Percentiles rank a stretch among this genome's conserved stretches.
These are phyloP conservation scores for Melanostoma scalare DNA, from an alignment of 2,888 invertebrate species.

Conservation along the genomic window DNA sequence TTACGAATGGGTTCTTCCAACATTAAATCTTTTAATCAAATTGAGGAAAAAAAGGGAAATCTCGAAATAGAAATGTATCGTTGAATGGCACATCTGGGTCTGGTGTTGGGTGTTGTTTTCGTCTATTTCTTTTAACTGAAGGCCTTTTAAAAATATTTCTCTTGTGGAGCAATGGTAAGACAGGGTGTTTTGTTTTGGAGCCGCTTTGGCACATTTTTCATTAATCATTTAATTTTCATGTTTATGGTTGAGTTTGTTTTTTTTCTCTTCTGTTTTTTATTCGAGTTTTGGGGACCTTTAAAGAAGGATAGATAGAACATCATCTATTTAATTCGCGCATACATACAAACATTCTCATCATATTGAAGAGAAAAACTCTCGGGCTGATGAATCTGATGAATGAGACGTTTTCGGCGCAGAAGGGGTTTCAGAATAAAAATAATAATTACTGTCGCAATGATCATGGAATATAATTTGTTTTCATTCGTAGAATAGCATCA, in stretches of 20 bases:
- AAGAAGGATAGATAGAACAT: slow-evolving; percentile 43
- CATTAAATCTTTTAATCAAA: slow-evolving; percentile 67
- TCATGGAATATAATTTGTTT: slow-evolving; percentile 42
- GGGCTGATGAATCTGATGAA: not conserved
- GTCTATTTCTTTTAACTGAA: slow-evolving; percentile 2
- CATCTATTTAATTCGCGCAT: slow-evolving; percentile 52
- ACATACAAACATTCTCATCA: slow-evolving; percentile 16
- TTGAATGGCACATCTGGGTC: slow-evolving; percentile 17
- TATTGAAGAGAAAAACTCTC: too few species aligned
- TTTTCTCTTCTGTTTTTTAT: slow-evolving; percentile 25
- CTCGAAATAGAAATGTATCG: slow-evolving; percentile 3
- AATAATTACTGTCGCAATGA: slow-evolving; percentile 39
- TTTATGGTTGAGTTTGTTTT: slow-evolving; percentile 29
- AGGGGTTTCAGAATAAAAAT: slow-evolving; percentile 45
- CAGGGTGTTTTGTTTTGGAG: slow-evolving; percentile 16
- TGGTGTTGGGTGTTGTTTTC: not conserved
- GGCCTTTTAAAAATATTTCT: slow-evolving; percentile 24
- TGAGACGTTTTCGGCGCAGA: slow-evolving; percentile 9
- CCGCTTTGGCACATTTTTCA: slow-evolving; percentile 29
- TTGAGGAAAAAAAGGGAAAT: slow-evolving; percentile 16
- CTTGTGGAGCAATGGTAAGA: not conserved
- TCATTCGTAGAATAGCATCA: slow-evolving; percentile 33
- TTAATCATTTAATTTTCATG: slow-evolving; percentile 67
- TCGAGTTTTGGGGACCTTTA: slow-evolving; percentile 9
- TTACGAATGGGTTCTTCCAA: slow-evolving; percentile 47